These are phyloP conservation scores for Sclerurus mexicanus DNA, from an alignment of 2,113 vertebrate species.

Conservation along the genomic window DNA sequence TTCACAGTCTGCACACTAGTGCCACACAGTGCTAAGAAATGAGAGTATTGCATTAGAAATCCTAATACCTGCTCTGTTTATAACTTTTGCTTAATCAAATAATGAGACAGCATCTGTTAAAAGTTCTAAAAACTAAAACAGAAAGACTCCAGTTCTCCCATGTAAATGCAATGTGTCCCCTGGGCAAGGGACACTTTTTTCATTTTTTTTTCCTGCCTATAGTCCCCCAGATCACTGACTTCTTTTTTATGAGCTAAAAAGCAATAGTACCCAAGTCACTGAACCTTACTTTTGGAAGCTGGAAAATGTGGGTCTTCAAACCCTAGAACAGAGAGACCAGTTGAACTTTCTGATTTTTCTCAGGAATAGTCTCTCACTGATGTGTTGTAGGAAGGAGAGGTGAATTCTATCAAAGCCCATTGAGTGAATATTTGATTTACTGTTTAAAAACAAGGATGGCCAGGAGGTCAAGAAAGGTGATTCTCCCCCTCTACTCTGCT, in stretches of 20 bases:
- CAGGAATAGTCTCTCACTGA: accelerated
- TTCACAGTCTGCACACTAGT: neutral
- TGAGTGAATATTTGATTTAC: neutral
- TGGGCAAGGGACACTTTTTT: neutral
- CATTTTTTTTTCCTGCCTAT: neutral
- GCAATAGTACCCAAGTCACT: neutral
- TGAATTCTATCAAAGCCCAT: neutral
- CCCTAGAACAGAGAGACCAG: neutral
- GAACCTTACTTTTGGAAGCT: neutral
- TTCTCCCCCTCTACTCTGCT: neutral
- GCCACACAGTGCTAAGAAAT: neutral
- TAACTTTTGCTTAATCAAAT: neutral
- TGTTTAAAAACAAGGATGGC: neutral
- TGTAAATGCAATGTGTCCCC: neutral
- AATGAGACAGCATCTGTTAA: neutral
- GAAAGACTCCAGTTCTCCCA: neutral
- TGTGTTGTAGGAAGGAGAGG: neutral
- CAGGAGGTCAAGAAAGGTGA: neutral
- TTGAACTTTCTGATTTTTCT: neutral
- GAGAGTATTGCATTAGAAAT: neutral
- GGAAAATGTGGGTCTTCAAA: neutral
- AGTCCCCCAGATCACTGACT: accelerated
- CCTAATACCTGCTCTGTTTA: neutral
- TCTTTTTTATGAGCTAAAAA: neutral
- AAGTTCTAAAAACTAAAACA: neutral